Evolutionary conservation across 2,113 vertebrate species (phyloP).

Genomic region (Trematocara unimaculatum): DNA sequence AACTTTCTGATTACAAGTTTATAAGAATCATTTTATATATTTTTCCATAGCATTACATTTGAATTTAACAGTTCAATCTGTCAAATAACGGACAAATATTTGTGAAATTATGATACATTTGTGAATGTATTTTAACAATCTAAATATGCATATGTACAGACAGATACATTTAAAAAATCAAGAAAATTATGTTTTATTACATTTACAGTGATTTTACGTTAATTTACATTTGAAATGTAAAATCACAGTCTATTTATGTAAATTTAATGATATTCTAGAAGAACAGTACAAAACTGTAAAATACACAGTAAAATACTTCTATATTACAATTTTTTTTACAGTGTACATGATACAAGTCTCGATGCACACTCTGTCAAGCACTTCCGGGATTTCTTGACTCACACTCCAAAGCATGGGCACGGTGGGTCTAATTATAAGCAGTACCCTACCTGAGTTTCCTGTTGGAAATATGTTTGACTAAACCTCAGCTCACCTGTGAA

Average conservation of each 20-base stretch:
- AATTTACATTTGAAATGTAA: no score
- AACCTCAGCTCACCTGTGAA: background rate
- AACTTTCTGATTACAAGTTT: background rate
- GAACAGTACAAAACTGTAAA: no score
- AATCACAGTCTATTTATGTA: fast-evolving
- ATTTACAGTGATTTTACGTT: no score
- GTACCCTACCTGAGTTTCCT: background rate
- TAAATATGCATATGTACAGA: no score
- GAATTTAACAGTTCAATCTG: background rate
- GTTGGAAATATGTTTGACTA: background rate
- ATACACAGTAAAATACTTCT: no score
- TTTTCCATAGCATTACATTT: background rate
- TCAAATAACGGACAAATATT: background rate
- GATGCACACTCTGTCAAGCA: background rate
- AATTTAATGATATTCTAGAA: no score
- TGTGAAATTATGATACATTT: background rate
- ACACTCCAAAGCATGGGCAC: background rate
- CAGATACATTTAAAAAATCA: no score
- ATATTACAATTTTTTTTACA: no score
- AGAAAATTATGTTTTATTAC: no score
- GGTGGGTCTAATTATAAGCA: background rate
- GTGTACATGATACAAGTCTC: background rate
- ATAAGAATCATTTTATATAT: background rate
- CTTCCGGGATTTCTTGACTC: background rate
- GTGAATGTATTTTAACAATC: background rate